Conservation (phyloP, 2,797 vertebrate species). For the Potorous gilbertii region DNA sequence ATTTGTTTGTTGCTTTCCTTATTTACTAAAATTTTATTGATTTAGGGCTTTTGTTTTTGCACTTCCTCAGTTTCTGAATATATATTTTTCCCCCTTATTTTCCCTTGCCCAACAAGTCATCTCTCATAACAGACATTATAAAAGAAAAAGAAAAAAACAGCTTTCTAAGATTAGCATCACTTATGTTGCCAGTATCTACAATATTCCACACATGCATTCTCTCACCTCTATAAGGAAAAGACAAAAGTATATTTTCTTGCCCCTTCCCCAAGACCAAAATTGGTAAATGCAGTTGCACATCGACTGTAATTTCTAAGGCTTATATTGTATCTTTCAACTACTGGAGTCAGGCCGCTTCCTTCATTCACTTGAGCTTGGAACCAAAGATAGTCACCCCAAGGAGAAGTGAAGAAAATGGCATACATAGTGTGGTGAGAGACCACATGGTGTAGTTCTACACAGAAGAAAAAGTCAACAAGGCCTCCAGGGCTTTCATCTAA, state of each 20-base stretch:
- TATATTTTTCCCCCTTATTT: neutral
- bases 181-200: neutral
- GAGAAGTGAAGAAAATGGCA: neutral
- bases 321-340: neutral
- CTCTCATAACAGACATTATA: neutral
- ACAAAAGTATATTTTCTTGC: neutral
- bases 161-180: neutral
- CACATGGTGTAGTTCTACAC: neutral
- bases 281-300: neutral
- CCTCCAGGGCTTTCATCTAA: neutral
- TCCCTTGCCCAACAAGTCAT: neutral
- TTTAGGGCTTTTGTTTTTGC: neutral
- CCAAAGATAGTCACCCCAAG: neutral
- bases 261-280: neutral
- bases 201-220: neutral
- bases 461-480: neutral
- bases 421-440: neutral
- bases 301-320: neutral
- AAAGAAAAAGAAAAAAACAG: neutral
- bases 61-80: neutral
- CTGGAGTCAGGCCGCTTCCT: neutral
- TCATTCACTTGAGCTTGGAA: neutral
- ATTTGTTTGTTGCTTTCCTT: neutral
- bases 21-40: neutral
- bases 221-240: neutral